Conservation (phyloP, 37 sponge, comb jelly and placozoan genomes). For the Eunapius fragilis region DNA sequence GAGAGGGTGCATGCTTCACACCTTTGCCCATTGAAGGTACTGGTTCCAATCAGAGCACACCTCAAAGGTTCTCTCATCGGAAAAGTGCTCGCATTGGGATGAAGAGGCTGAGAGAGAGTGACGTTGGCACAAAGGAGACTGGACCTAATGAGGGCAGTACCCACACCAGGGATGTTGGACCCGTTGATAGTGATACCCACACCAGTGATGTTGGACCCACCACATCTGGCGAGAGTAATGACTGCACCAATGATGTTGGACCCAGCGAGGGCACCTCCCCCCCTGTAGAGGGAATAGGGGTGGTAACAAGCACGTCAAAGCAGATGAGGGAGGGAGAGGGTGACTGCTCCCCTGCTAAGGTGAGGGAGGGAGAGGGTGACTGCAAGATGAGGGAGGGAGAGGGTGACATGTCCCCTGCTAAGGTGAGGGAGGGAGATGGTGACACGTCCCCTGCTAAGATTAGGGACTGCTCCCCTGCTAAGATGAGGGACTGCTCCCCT, state of each 20-base stretch:
- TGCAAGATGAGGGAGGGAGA: no score
- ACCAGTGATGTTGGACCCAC: neutral
- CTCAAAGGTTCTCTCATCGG: neutral
- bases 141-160: neutral
- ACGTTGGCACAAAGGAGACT: neutral
- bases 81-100: neutral
- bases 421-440: no score
- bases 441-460: no score
- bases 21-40: neutral
- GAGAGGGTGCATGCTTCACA: neutral
- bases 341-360: neutral
- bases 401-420: no score
- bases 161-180: neutral
- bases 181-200: neutral
- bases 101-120: neutral
- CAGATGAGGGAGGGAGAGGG: neutral
- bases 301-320: neutral
- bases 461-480: no score
- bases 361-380: no score
- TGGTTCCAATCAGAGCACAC: neutral
- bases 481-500: no score
- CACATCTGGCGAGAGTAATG: neutral
- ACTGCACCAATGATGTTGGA: neutral
- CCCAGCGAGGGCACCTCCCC: neutral
- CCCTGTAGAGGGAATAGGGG: neutral